phyloP scores from a whole-genome alignment of 2,888 invertebrate species.

The Timema podura region DNA sequence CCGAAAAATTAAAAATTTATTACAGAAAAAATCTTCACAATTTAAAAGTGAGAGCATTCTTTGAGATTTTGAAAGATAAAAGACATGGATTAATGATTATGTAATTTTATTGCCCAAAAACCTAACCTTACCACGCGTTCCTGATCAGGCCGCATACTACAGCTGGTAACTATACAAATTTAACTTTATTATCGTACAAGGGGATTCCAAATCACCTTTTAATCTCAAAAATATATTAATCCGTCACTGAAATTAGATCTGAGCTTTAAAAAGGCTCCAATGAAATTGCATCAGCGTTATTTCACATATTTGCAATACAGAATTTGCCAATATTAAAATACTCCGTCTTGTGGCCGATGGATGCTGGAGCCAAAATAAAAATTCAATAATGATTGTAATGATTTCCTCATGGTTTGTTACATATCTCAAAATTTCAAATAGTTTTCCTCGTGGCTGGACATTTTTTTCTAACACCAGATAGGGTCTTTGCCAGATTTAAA shows the following conservation, averaged over 20 bases:
- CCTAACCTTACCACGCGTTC: slow-evolving; percentile 36
- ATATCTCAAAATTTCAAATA: neutral
- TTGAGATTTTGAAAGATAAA: neutral
- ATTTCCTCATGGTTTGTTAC: neutral
- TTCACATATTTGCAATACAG: slow-evolving; percentile 10
- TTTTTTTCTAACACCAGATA: slow-evolving; percentile 13
- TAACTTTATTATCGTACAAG: slow-evolving; percentile 39
- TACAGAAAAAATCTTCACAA: neutral
- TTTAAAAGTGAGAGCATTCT: neutral
- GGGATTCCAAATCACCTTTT: no score
- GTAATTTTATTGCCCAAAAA: neutral
- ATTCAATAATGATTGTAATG: neutral
- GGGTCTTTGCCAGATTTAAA: slow-evolving; percentile 10
- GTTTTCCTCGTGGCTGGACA: slow-evolving; percentile 10
- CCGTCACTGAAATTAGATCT: slow-evolving; percentile 39
- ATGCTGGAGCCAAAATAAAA: slow-evolving; percentile 11
- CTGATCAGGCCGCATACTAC: slow-evolving; percentile 41
- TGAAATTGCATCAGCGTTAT: slow-evolving; percentile 30
- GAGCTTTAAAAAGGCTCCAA: slow-evolving; percentile 37
- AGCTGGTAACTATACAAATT: slow-evolving; percentile 40
- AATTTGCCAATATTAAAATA: neutral
- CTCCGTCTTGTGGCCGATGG: neutral
- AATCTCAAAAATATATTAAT: slow-evolving; percentile 33
- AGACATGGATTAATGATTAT: neutral
- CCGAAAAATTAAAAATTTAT: neutral